These are phyloP conservation scores for Amblyteles armatorius DNA, from an alignment of 2,888 invertebrate species.

Conservation along the genomic window DNA sequence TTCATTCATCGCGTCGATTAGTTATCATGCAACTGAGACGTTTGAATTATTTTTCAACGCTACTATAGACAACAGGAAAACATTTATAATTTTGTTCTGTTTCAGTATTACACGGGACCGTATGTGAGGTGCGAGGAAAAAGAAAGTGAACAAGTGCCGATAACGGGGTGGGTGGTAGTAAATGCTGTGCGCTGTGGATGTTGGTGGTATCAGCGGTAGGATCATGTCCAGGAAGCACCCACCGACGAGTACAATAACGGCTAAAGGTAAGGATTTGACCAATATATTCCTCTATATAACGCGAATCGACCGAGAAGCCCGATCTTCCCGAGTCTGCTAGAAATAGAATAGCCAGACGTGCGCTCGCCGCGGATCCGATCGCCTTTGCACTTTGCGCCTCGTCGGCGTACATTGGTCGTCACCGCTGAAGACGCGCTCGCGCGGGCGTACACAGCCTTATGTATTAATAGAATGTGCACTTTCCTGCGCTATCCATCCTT, in stretches of 20 bases:
- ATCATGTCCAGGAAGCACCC: slow-evolving; percentile 79
- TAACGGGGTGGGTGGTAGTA: slow-evolving; percentile 70
- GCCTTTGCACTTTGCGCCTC: slow-evolving; percentile 64
- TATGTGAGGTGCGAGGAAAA: slow-evolving; percentile 70
- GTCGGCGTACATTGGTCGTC: slow-evolving; percentile 59
- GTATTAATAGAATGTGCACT: slow-evolving; percentile 71
- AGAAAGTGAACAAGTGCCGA: slow-evolving; percentile 48
- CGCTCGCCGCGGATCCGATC: slow-evolving; percentile 44
- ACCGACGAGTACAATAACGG: slow-evolving; percentile 72
- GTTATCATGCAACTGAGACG: neutral
- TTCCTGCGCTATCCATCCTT: slow-evolving; percentile 52
- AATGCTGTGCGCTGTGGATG: slow-evolving; percentile 77
- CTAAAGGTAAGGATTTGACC: slow-evolving; percentile 71
- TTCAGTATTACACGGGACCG: slow-evolving; percentile 70
- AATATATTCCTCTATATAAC: neutral
- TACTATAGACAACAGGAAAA: neutral
- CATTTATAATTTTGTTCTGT: slow-evolving; percentile 43
- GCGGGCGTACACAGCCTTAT: slow-evolving; percentile 59
- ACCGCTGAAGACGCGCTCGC: slow-evolving; percentile 54
- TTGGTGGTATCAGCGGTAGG: slow-evolving; percentile 71
- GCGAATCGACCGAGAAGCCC: slow-evolving; percentile 25
- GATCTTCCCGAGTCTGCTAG: slow-evolving; percentile 36
- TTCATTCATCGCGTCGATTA: neutral
- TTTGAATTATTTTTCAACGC: neutral
- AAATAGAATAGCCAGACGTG: slow-evolving; percentile 56